phyloP scores from a whole-genome alignment of 2,113 vertebrate genomes.

The Tachysurus vachellii region DNA sequence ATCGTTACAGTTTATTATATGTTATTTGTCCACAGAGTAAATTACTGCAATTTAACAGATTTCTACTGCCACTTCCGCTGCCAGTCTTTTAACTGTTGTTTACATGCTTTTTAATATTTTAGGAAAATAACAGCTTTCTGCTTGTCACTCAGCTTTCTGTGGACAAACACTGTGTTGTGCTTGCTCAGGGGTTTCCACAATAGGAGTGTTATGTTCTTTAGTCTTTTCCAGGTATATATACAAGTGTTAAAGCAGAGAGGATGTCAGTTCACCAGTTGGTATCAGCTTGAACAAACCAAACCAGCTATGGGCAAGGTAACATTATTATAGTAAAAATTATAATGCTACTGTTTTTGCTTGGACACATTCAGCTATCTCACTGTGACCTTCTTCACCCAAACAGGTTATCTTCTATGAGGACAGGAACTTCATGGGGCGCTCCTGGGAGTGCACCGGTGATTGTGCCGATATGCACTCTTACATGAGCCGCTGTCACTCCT shows the following conservation, averaged over 20 bases:
- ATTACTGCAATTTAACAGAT: not conserved
- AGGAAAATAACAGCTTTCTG: no score
- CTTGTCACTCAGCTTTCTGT: not conserved
- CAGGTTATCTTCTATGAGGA: conserved; percentile 8
- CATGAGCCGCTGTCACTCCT: conserved; percentile 54
- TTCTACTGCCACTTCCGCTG: no score
- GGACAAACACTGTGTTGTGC: conserved; percentile 4
- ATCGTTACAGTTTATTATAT: not conserved
- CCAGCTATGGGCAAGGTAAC: conserved; percentile 7
- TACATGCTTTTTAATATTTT: no score
- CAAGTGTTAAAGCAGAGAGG: not conserved
- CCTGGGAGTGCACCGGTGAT: not conserved
- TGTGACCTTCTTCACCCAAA: not conserved
- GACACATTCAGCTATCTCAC: not conserved
- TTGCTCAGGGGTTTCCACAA: conserved; percentile 10
- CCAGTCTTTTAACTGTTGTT: no score
- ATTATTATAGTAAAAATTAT: not conserved
- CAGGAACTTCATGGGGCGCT: conserved; percentile 13
- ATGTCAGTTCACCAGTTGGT: not conserved
- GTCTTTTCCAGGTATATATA: conserved; percentile 23
- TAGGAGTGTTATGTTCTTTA: not conserved
- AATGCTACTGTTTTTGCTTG: not conserved
- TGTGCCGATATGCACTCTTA: not conserved
- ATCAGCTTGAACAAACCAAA: not conserved
- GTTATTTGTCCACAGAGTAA: not conserved